Evolutionary conservation across 2,113 vertebrate species (phyloP).

Genomic region (Lophura nycthemera): DNA sequence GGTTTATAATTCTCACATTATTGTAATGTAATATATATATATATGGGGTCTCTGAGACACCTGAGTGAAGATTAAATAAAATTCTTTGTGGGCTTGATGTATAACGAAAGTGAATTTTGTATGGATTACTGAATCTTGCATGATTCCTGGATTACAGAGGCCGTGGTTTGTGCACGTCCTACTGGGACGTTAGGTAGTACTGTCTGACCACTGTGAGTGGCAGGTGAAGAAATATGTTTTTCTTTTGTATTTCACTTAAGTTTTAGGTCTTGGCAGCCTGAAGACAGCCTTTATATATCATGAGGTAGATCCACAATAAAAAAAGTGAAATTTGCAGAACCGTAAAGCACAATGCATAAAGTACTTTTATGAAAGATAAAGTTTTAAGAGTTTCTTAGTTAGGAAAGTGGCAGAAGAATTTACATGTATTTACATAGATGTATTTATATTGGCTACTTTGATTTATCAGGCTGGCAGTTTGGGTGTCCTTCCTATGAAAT

Average conservation of each 20-base stretch:
- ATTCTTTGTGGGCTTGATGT: neutral
- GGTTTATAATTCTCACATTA: slow-evolving; percentile 55
- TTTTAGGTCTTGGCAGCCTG: neutral
- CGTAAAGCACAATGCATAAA: neutral
- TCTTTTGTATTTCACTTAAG: neutral
- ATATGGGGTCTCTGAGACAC: neutral
- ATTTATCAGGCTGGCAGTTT: neutral
- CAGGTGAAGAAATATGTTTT: fast-evolving
- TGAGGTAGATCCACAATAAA: neutral
- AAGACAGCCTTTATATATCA: neutral
- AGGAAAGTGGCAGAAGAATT: neutral
- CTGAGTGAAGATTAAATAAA: neutral
- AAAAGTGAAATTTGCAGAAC: neutral
- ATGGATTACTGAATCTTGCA: neutral
- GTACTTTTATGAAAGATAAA: neutral
- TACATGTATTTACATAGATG: neutral
- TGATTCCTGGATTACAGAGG: neutral
- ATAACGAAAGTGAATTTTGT: neutral
- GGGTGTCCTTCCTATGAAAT: neutral
- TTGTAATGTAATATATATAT: slow-evolving; percentile 1
- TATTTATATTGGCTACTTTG: neutral
- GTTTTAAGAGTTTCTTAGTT: neutral
- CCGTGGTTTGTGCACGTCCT: neutral
- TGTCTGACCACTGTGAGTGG: neutral
- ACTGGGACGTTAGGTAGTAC: neutral